These are phyloP conservation scores for Urophycis tenuis DNA, from an alignment of 2,797 vertebrate species.

Conservation along the genomic window DNA sequence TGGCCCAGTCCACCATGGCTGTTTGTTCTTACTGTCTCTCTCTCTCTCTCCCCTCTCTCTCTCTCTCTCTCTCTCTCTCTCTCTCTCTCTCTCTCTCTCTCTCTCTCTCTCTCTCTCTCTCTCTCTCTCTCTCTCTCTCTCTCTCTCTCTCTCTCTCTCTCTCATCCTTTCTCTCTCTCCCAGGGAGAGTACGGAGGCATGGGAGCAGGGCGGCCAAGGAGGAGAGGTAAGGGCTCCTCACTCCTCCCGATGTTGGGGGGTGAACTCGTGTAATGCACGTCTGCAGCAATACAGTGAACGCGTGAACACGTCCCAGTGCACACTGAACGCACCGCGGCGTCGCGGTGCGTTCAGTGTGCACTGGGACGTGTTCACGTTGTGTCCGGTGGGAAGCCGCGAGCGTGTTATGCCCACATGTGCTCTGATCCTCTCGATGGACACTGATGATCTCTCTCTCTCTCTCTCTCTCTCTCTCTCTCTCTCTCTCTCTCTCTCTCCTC, in stretches of 20 bases:
- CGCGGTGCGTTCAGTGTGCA: no score
- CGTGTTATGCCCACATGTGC: no score
- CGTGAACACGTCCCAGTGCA: no score
- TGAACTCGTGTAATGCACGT: not conserved
- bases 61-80: conserved; percentile 6
- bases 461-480: no score
- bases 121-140: not conserved
- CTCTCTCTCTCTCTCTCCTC: no score
- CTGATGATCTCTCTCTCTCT: no score
- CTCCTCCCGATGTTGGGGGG: not conserved
- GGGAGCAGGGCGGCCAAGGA: conserved; percentile 73
- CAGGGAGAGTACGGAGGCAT: conserved; percentile 73
- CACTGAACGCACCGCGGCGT: no score
- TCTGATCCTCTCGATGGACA: no score
- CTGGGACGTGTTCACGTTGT: no score
- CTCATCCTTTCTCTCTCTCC: conserved; percentile 8
- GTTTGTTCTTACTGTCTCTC: not conserved
- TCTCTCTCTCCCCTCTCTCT: not conserved
- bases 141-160: conserved; percentile 1
- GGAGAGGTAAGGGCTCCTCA: conserved; percentile 64
- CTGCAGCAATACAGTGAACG: not conserved
- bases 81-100: conserved; percentile 4
- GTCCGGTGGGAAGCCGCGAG: no score
- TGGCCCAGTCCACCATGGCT: not conserved
- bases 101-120: conserved; percentile 9